Base-by-base conservation (phyloP, 2,888 invertebrate species). In the Machimus atricapillus region DNA sequence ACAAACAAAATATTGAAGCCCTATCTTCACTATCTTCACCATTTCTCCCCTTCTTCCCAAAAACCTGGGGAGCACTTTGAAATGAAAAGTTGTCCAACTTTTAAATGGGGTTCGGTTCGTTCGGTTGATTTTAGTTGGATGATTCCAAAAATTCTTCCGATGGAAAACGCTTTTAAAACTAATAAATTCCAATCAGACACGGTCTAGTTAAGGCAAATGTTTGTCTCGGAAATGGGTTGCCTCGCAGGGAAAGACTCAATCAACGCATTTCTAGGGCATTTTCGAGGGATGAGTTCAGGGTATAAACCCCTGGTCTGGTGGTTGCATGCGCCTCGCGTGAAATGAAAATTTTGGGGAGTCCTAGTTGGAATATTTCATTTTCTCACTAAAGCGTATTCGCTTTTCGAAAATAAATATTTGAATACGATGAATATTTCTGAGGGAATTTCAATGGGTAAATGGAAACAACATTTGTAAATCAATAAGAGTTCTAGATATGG, bases 141-240 rank as follows among this genome's bases (percentile, higher is more conserved):
- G 40, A 76, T 76, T 76, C 76, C 37, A 3, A 27, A 27, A 76
- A 37, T 76, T 76, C 76, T 66, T 66, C 66, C 23, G 66, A 27
- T 66, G 66, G 27, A 66, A 66, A 76, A 40, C 40, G 76, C 76
- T 37, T 40, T 76, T 46, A 46, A 43, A 78, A 78, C 78, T 78
- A 78, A 78, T 78, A 78, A 78, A 78, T 78, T 78, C 43, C 78
- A 78, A 78, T 78, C 43, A 78, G 43, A 40, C 37, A 43, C 40
- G 78, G 78, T 78, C 23, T 78, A 78, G 78, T 40, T 78, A 43
- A 46, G 16, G 43, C 78, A 78, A 78, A 78, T 78, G 78, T 78
- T 78, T 78, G 46, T 43, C 40, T n/a, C 43, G 37, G 19, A 78
- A 78, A 78, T 78, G 78, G 78, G n/a, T 40, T 78, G 78, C 46